Conservation (phyloP, 2,797 vertebrate genomes). For the Brachyrhaphis roseni region DNA sequence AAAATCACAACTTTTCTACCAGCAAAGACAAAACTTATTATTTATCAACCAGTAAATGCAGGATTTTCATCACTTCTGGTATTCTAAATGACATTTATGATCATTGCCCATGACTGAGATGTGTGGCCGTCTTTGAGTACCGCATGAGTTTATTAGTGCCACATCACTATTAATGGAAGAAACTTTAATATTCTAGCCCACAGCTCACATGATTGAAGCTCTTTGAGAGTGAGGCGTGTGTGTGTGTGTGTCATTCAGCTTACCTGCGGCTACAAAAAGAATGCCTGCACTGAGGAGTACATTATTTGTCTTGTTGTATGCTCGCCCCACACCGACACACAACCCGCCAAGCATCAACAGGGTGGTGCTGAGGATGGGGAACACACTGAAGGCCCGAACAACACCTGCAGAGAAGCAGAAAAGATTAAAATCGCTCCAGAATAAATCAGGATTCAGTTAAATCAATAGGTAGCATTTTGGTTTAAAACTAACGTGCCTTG, state of each 20-base stretch:
- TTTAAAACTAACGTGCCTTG: neutral
- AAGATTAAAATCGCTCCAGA: neutral
- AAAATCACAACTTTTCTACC: neutral
- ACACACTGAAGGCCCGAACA: constrained; percentile 97
- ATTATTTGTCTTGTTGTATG: constrained; percentile 95
- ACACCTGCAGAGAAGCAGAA: constrained; percentile 82
- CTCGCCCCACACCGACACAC: constrained; percentile 90
- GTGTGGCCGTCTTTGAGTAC: constrained; percentile 16
- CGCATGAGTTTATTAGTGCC: constrained; percentile 16
- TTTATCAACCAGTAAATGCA: constrained; percentile 34
- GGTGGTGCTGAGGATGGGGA: constrained; percentile 95
- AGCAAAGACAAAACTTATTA: neutral
- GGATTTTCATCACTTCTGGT: constrained; percentile 1
- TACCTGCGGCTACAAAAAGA: constrained; percentile 97
- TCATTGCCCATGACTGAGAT: constrained; percentile 13
- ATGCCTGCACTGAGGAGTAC: constrained; percentile 97
- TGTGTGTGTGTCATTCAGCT: constrained; percentile 26
- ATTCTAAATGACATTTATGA: neutral
- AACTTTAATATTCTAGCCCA: constrained; percentile 1
- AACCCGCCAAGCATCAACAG: constrained; percentile 93
- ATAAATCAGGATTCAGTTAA: neutral
- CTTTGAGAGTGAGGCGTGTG: constrained; percentile 1
- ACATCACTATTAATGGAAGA: constrained; percentile 2
- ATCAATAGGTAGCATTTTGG: neutral
- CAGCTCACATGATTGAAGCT: constrained; percentile 19